These are phyloP conservation scores for Oryzaephilus surinamensis DNA, from an alignment of 1,140 invertebrate genomes.

Conservation along the genomic window DNA sequence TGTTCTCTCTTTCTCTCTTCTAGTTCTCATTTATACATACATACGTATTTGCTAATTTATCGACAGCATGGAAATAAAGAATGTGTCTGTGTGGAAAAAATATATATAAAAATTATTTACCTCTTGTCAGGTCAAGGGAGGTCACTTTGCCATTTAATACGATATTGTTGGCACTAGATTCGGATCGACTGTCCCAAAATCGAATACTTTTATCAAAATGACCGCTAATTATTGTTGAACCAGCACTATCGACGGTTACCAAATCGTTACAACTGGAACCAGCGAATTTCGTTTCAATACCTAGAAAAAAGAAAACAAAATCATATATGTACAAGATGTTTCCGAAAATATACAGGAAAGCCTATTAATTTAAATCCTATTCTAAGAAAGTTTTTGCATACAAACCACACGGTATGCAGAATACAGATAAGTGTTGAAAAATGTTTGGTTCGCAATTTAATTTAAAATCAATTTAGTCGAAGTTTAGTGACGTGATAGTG, in stretches of 20 bases:
- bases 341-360: no score
- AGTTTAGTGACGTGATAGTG: constrained; percentile 15
- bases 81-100: neutral
- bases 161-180: constrained; percentile 71
- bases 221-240: constrained; percentile 89
- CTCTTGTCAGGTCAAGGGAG: constrained; percentile 84
- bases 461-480: constrained; percentile 23
- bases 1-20: no score
- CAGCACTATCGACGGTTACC: constrained; percentile 75
- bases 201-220: constrained; percentile 95
- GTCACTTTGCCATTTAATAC: constrained; percentile 87
- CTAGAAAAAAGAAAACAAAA: constrained; percentile 40
- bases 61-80: neutral
- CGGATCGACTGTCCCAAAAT: constrained; percentile 90
- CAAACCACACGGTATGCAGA: constrained; percentile 15
- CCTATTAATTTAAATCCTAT: constrained; percentile 2
- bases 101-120: constrained; percentile 44
- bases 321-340: no score
- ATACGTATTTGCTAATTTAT: constrained; percentile 1
- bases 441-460: constrained; percentile 14
- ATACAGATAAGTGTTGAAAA: constrained; percentile 20
- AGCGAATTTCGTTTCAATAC: constrained; percentile 92
- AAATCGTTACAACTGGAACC: constrained; percentile 95
- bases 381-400: constrained; percentile 3
- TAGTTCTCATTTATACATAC: constrained; percentile 12